phyloP scores from a whole-genome alignment of 2,113 vertebrate genomes.

The Ophthalmolycus amberensis region DNA sequence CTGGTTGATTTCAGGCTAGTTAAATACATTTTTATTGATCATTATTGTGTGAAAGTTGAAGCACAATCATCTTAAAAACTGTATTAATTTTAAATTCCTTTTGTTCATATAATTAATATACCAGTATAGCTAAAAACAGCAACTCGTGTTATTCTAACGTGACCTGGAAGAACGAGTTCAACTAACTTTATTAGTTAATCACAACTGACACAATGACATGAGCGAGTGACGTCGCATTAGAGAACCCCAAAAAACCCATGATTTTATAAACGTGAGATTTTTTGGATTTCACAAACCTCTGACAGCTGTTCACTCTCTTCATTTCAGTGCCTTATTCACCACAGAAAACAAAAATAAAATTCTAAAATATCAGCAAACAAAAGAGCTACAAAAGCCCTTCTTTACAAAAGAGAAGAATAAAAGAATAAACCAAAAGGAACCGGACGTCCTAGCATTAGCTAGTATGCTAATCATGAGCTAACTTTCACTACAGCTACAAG shows the following conservation, averaged over 20 bases:
- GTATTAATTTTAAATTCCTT: not conserved
- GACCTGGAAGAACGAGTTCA: not conserved
- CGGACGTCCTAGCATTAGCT: conserved; percentile 65
- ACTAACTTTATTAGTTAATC: not conserved
- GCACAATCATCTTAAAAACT: not conserved
- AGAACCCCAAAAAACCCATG: no score
- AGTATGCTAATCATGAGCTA: conserved; percentile 37
- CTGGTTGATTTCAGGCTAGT: not conserved
- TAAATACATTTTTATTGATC: not conserved
- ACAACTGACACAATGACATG: no score
- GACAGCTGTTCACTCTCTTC: conserved; percentile 73
- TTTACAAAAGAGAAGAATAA: conserved; percentile 10
- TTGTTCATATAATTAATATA: not conserved
- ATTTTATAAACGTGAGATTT: no score
- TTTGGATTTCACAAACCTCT: conserved; percentile 73
- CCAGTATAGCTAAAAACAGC: no score
- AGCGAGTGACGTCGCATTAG: no score
- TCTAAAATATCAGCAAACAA: conserved; percentile 3
- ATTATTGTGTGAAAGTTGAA: not conserved
- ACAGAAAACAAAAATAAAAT: not conserved
- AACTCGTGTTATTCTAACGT: no score
- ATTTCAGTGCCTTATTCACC: conserved; percentile 36
- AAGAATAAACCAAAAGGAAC: conserved; percentile 34
- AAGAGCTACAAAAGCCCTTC: not conserved
- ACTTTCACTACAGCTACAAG: conserved; percentile 50